Conservation (phyloP, 2,888 invertebrate species). For the Euspilapteryx auroguttella region DNA sequence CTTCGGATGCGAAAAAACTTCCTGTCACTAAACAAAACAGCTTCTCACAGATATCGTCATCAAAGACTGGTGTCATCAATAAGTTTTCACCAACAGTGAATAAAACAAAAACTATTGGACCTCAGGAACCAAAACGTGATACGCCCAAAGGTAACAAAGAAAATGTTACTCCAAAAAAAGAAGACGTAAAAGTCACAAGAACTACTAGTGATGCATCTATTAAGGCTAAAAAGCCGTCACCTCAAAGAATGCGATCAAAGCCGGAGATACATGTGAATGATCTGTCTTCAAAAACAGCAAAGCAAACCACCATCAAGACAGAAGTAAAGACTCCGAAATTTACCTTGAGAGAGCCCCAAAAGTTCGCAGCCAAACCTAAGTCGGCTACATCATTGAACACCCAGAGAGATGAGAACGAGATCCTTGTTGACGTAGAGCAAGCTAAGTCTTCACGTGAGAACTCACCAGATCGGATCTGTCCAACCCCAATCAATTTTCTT, state of each 20-base stretch:
- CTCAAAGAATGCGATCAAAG: slow-evolving; percentile 45
- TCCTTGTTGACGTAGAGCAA: slow-evolving; percentile 70
- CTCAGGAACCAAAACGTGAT: slow-evolving; percentile 23
- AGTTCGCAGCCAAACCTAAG: slow-evolving; percentile 38
- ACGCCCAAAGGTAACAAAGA: slow-evolving; percentile 35
- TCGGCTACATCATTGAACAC: slow-evolving; percentile 55
- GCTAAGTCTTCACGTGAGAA: slow-evolving; percentile 77
- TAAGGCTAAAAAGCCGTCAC: slow-evolving; percentile 41
- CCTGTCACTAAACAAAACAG: slow-evolving; percentile 23
- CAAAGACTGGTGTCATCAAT: no score
- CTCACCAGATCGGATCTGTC: slow-evolving; percentile 72
- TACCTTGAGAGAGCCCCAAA: slow-evolving; percentile 24
- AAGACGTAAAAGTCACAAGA: slow-evolving; percentile 49
- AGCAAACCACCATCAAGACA: slow-evolving; percentile 16
- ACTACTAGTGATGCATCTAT: slow-evolving; percentile 62
- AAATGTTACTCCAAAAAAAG: slow-evolving; percentile 32
- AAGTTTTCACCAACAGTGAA: no score
- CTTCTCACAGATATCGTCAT: slow-evolving; percentile 21
- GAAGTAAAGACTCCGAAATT: slow-evolving; percentile 18
- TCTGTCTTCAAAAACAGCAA: slow-evolving; percentile 22
- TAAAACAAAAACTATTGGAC: slow-evolving; percentile 14
- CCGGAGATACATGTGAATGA: slow-evolving; percentile 51
- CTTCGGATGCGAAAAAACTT: slow-evolving; percentile 16
- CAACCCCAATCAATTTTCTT: slow-evolving; percentile 63
- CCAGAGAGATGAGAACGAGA: slow-evolving; percentile 54